Percentiles rank a stretch among this genome's conserved stretches.
phyloP scores from a whole-genome alignment of 2,113 vertebrate species.

The Psammodynastes pulverulentus region DNA sequence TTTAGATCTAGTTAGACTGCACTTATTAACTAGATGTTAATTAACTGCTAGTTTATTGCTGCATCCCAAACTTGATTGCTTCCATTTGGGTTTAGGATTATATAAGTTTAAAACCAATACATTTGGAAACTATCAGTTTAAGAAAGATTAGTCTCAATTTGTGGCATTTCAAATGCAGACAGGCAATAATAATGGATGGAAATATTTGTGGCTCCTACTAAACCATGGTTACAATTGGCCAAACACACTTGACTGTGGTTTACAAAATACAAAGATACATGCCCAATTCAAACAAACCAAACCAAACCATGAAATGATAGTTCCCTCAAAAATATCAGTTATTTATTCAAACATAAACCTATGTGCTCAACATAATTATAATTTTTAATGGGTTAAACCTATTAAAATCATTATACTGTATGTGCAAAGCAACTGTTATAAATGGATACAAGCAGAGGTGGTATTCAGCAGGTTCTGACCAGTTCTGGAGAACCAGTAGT shows the following conservation, averaged over 20 bases:
- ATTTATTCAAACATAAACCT: constrained; percentile 39
- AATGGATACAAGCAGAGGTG: no score
- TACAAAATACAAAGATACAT: not conserved
- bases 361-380: constrained; percentile 28
- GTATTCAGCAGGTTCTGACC: no score
- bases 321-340: constrained; percentile 21
- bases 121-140: not conserved
- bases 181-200: constrained; percentile 20
- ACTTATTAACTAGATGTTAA: not conserved
- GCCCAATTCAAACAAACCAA: not conserved
- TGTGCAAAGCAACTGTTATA: constrained; percentile 24
- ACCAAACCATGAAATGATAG: not conserved
- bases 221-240: not conserved
- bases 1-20: not conserved
- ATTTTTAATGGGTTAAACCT: not conserved
- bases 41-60: not conserved
- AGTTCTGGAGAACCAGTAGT: no score
- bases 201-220: constrained; percentile 5
- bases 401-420: not conserved
- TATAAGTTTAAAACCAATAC: not conserved
- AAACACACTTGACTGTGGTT: not conserved
- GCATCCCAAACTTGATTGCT: not conserved
- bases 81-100: not conserved
- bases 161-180: constrained; percentile 7
- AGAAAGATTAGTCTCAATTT: not conserved